Conservation (phyloP, 2,888 invertebrate species). For the Nomada fucata region DNA sequence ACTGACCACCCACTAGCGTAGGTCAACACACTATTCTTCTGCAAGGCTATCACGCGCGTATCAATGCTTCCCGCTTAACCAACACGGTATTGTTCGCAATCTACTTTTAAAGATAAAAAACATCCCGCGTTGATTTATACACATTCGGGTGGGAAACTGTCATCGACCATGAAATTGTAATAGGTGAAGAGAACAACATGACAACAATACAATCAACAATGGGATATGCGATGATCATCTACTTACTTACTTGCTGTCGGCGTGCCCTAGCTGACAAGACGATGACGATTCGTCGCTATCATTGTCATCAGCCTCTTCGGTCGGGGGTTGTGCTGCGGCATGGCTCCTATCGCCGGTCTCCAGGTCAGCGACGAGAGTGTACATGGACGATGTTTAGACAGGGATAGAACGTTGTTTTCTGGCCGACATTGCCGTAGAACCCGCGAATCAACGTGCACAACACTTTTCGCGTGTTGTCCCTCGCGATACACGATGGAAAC, state of each 20-base stretch:
- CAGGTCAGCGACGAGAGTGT: constrained; percentile 62
- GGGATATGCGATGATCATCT: constrained; percentile 7
- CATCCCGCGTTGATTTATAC: neutral
- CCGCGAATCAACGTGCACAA: neutral
- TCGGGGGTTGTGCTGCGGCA: constrained; percentile 61
- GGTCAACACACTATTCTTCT: neutral
- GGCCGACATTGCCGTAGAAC: constrained; percentile 46
- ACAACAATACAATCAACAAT: no score
- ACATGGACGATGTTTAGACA: constrained; percentile 55
- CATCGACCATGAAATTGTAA: neutral
- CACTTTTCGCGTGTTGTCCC: constrained; percentile 19
- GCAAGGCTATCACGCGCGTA: neutral
- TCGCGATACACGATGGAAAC: constrained; percentile 30
- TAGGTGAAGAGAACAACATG: no score
- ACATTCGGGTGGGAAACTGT: neutral
- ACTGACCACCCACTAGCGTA: neutral
- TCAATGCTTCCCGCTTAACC: neutral
- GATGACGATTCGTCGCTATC: constrained; percentile 70
- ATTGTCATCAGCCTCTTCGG: constrained; percentile 61
- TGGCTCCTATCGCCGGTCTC: constrained; percentile 65
- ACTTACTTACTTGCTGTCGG: constrained; percentile 73
- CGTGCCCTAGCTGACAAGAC: constrained; percentile 69
- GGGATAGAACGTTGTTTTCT: constrained; percentile 6
- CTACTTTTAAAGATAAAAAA: neutral
- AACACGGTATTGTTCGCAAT: neutral